These are phyloP conservation scores for Chondrilla cf. caribensis DNA, from an alignment of 37 sponge, comb jelly and placozoan genomes.

Conservation along the genomic window DNA sequence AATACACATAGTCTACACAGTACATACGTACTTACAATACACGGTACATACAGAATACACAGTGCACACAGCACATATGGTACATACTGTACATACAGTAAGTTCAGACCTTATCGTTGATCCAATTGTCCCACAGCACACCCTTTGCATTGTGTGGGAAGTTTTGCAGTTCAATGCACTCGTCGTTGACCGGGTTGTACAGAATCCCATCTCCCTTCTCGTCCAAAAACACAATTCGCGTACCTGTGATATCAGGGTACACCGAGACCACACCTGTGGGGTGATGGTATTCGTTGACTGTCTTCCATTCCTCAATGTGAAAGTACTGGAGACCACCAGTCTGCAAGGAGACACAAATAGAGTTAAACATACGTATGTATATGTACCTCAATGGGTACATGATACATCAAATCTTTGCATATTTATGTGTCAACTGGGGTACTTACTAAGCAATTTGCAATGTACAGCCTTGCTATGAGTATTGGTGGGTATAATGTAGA, in stretches of 20 bases:
- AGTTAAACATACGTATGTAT: not conserved
- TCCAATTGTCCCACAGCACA: constrained; percentile 87
- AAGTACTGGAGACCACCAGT: constrained; percentile 80
- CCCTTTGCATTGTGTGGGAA: constrained; percentile 67
- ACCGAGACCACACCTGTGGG: constrained; percentile 65
- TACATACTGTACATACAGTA: too few species aligned
- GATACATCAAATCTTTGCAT: too few species aligned
- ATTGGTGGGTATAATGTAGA: too few species aligned
- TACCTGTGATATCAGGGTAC: constrained; percentile 77
- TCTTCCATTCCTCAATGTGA: constrained; percentile 91
- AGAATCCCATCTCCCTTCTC: constrained; percentile 90
- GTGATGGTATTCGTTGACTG: constrained; percentile 88
- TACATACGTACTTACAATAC: too few species aligned
- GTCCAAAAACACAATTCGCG: constrained; percentile 75
- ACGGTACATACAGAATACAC: too few species aligned
- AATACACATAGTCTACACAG: too few species aligned
- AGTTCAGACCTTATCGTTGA: constrained; percentile 65
- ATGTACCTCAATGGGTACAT: too few species aligned
- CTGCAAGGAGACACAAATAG: constrained; percentile 20
- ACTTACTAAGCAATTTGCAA: too few species aligned
- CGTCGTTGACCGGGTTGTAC: constrained; percentile 87
- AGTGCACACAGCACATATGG: too few species aligned
- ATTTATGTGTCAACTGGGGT: too few species aligned
- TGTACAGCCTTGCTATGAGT: too few species aligned
- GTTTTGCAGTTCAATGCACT: constrained; percentile 65